Conservation (phyloP, 92 coral and sea anemone genomes). For the Micromussa lordhowensis region DNA sequence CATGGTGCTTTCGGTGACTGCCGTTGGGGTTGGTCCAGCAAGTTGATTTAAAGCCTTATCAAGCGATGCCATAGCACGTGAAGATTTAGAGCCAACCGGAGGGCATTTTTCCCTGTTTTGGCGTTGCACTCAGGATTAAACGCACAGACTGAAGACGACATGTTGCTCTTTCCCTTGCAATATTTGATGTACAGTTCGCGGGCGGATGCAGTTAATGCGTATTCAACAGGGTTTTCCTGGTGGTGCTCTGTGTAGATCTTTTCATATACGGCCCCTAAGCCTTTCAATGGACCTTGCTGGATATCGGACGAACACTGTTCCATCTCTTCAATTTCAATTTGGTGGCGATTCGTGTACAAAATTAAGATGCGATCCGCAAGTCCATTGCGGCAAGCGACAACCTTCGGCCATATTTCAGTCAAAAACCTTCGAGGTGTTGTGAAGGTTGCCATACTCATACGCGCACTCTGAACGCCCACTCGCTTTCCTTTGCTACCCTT, state of each 20-base stretch:
- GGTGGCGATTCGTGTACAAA: conserved; percentile 7
- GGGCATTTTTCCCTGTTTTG: conserved; percentile 49
- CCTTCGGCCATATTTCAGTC: conserved; percentile 57
- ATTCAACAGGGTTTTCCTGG: conserved; percentile 47
- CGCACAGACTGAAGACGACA: conserved; percentile 3
- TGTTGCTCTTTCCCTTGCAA: conserved; percentile 48
- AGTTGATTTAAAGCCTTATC: conserved; percentile 50
- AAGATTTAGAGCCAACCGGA: conserved; percentile 51
- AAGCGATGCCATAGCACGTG: conserved; percentile 56
- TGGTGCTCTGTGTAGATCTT: conserved; percentile 52
- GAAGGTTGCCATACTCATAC: conserved; percentile 33
- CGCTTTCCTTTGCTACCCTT: conserved; percentile 67
- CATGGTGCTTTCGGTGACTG: conserved; percentile 53
- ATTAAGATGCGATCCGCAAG: conserved; percentile 42
- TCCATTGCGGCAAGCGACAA: conserved; percentile 40
- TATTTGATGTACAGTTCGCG: conserved; percentile 49
- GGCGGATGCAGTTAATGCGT: conserved; percentile 46
- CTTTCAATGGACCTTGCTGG: conserved; percentile 43
- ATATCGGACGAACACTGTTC: conserved; percentile 32
- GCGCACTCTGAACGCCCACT: conserved; percentile 47
- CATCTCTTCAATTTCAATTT: conserved; percentile 39
- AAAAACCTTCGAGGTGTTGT: conserved; percentile 59
- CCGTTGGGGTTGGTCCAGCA: conserved; percentile 54
- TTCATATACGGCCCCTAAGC: conserved; percentile 49
- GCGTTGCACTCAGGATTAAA: conserved; percentile 64